phyloP scores from a whole-genome alignment of 1,140 invertebrate species.

The Ceratina japonica region DNA sequence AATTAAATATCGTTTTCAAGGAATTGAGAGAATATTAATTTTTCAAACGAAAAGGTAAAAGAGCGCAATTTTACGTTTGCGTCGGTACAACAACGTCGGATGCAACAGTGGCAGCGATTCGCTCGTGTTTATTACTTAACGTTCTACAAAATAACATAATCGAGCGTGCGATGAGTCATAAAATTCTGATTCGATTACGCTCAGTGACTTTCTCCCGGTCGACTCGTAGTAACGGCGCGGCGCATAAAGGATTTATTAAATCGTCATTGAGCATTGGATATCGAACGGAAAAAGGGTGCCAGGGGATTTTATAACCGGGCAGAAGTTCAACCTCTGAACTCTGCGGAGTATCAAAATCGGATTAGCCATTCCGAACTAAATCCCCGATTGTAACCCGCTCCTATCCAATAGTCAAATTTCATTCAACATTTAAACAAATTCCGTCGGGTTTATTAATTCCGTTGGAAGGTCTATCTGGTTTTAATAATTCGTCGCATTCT shows the following conservation, averaged over 20 bases:
- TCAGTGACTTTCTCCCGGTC: slow-evolving; percentile 35
- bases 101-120: slow-evolving; percentile 5
- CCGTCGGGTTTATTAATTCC: neutral
- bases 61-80: neutral
- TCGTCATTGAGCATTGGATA: slow-evolving; percentile 26
- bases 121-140: slow-evolving; percentile 41
- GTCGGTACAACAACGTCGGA: neutral
- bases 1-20: neutral
- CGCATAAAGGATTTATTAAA: slow-evolving; percentile 45
- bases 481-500: neutral
- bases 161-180: slow-evolving; percentile 45
- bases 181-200: slow-evolving; percentile 51
- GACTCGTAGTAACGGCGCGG: slow-evolving; percentile 13
- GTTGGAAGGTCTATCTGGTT: neutral
- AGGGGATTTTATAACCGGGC: slow-evolving; percentile 14
- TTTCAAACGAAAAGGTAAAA: too few relatives aligned
- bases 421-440: neutral
- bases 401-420: neutral
- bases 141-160: slow-evolving; percentile 34
- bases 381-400: neutral
- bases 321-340: slow-evolving; percentile 12
- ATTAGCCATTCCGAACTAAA: neutral
- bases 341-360: slow-evolving; percentile 30
- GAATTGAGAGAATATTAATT: neutral
- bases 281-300: neutral